Conservation (phyloP, 2,797 vertebrate species). For the Apodemus agrarius region DNA sequence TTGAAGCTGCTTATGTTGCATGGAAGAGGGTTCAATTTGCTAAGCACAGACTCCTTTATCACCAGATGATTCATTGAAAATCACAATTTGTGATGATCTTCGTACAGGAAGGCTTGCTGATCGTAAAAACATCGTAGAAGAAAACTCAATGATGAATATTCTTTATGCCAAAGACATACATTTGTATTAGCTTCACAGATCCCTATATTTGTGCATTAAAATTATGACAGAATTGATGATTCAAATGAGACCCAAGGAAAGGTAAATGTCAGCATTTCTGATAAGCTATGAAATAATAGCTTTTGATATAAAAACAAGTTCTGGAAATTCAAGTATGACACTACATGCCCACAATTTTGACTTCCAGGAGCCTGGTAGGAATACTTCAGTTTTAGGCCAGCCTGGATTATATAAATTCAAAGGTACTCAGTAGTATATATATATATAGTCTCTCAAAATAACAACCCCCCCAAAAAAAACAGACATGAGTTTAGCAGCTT, state of each 20-base stretch:
- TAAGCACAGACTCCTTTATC: constrained; percentile 76
- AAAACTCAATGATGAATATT: constrained; percentile 73
- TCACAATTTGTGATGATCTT: constrained; percentile 70
- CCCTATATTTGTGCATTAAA: constrained; percentile 61
- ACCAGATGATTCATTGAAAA: constrained; percentile 79
- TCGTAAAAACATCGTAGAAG: constrained; percentile 74
- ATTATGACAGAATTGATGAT: constrained; percentile 67
- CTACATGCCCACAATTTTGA: background rate
- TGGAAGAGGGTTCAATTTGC: constrained; percentile 74
- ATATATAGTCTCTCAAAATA: background rate
- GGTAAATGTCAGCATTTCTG: constrained; percentile 63
- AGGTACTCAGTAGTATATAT: background rate
- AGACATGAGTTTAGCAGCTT: background rate
- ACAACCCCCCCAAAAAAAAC: background rate
- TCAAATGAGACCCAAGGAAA: constrained; percentile 60
- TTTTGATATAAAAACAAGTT: constrained; percentile 17
- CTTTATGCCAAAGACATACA: constrained; percentile 77
- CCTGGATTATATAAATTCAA: background rate
- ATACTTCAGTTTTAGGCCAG: background rate
- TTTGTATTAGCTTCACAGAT: constrained; percentile 71
- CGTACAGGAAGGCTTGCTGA: constrained; percentile 66
- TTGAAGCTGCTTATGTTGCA: constrained; percentile 68
- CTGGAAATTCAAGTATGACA: background rate
- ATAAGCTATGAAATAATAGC: background rate
- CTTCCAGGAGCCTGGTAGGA: background rate